A percentile compares a stretch with the other conserved stretches of the same genome.
Evolutionary conservation across 2,888 invertebrate genomes (phyloP).

Genomic region (Amiota communis): DNA sequence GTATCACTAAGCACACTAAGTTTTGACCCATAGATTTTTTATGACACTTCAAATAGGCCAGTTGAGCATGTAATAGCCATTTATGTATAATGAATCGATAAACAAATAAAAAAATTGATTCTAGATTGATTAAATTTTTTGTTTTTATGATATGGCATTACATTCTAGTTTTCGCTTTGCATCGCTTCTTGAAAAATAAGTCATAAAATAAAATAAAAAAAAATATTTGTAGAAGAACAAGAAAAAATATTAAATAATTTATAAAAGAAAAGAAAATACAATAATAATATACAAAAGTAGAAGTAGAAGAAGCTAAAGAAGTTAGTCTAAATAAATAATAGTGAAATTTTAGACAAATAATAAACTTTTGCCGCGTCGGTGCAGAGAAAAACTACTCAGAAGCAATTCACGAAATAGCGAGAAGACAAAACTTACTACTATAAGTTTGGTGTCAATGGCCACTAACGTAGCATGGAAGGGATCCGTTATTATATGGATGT

Average conservation of each 20-base stretch:
- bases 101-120: too few species aligned
- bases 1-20: too few species aligned
- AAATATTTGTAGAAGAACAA: neutral
- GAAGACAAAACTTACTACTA: neutral
- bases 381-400: constrained; percentile 16
- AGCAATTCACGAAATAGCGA: neutral
- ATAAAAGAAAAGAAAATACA: too few species aligned
- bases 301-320: neutral
- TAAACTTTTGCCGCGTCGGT: constrained; percentile 14
- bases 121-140: too few species aligned
- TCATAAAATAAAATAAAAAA: neutral
- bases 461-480: neutral
- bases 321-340: constrained; percentile 22
- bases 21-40: too few species aligned
- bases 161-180: too few species aligned
- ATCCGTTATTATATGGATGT: neutral
- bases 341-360: constrained; percentile 22
- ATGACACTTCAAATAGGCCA: too few species aligned
- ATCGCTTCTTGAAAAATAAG: too few species aligned
- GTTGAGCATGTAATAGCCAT: too few species aligned
- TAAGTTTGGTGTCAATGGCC: neutral
- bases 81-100: too few species aligned
- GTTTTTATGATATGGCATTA: too few species aligned
- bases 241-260: neutral
- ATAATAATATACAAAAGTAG: neutral